Evolutionary conservation across 2,797 vertebrate species (phyloP).

Genomic region (Discoglossus pictus): DNA sequence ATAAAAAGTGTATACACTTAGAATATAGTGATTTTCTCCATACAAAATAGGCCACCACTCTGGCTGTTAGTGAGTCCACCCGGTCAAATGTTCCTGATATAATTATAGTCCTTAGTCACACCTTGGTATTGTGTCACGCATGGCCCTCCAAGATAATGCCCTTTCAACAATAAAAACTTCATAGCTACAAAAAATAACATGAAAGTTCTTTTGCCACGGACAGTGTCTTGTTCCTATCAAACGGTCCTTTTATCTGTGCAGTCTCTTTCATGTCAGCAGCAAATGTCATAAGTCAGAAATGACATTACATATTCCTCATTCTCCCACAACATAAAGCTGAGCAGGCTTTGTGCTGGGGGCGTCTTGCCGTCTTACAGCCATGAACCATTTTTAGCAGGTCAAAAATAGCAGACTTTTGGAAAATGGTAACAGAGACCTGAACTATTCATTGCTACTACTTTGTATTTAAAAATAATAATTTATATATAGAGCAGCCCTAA

Average conservation of each 20-base stretch:
- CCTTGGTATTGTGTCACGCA: not conserved
- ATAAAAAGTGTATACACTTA: too few relatives aligned
- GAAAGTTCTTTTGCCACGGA: not conserved
- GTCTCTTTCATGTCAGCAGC: slow-evolving; percentile 32
- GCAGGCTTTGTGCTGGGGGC: slow-evolving; percentile 18
- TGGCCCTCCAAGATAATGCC: slow-evolving; percentile 12
- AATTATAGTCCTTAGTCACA: not conserved
- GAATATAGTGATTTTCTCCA: too few relatives aligned
- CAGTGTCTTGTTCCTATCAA: slow-evolving; percentile 17
- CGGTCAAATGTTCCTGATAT: not conserved
- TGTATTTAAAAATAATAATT: too few relatives aligned
- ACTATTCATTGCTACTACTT: too few relatives aligned
- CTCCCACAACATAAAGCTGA: slow-evolving; percentile 11
- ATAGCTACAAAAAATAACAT: slow-evolving; percentile 8
- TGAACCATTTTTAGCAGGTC: slow-evolving; percentile 9
- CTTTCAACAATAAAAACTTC: slow-evolving; percentile 19
- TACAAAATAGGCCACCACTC: too few relatives aligned
- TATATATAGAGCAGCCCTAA: too few relatives aligned
- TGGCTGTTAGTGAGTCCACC: too few relatives aligned
- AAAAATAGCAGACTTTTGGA: slow-evolving; percentile 26
- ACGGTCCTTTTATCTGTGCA: slow-evolving; percentile 26
- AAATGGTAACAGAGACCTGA: not conserved
- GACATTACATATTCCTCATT: slow-evolving; percentile 16
- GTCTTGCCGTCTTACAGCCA: slow-evolving; percentile 8
- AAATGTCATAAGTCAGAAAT: slow-evolving; percentile 37